phyloP scores from a whole-genome alignment of 2,797 vertebrate genomes.

The Aeoliscus strigatus region DNA sequence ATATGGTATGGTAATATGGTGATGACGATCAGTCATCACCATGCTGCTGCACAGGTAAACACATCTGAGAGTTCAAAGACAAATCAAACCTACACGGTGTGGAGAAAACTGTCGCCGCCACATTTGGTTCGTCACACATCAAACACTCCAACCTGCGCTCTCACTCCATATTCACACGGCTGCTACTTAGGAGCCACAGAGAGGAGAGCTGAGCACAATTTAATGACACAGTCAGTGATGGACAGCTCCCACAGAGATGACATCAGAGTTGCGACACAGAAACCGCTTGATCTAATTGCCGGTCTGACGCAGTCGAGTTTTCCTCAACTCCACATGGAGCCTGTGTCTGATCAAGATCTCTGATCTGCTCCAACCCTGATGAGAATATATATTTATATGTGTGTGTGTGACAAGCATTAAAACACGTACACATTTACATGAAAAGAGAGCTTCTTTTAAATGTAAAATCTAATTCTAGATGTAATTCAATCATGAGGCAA shows the following conservation, averaged over 20 bases:
- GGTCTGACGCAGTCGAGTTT: constrained; percentile 15
- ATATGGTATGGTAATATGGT: no score
- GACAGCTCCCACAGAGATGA: constrained; percentile 26
- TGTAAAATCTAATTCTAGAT: no score
- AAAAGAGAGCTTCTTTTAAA: no score
- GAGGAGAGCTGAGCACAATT: constrained; percentile 27
- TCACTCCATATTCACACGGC: constrained; percentile 36
- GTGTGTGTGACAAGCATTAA: no score
- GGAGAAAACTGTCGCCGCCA: constrained; percentile 27
- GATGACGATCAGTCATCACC: constrained; percentile 55
- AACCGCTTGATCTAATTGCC: constrained; percentile 32
- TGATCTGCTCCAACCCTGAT: neutral
- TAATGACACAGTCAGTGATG: constrained; percentile 30
- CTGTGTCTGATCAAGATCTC: constrained; percentile 29
- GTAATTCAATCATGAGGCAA: no score
- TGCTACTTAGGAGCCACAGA: constrained; percentile 26
- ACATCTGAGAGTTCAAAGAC: constrained; percentile 57
- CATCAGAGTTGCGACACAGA: constrained; percentile 41
- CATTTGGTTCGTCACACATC: constrained; percentile 44
- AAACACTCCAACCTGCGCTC: constrained; percentile 32
- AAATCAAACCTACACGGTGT: constrained; percentile 28
- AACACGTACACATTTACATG: no score
- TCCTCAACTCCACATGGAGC: constrained; percentile 2
- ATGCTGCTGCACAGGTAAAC: constrained; percentile 47
- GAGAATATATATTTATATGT: no score